Evolutionary conservation across 2,888 invertebrate genomes (phyloP), one percentile per base, ranked within the genome.

Genomic region (Aricia artaxerxes): DNA sequence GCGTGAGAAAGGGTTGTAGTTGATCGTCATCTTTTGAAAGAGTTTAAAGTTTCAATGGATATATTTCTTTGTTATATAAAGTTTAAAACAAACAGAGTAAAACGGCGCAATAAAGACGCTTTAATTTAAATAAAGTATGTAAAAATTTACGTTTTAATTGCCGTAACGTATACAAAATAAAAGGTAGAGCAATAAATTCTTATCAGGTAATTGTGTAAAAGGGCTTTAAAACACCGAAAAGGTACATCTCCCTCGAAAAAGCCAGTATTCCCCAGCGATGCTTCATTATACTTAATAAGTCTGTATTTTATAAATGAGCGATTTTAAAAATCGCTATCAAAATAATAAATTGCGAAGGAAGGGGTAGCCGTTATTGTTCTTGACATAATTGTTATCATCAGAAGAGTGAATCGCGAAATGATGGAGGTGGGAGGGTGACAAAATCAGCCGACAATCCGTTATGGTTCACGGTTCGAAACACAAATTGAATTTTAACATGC

Each of bases 401-500:
- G 85, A 85, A 86, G 87, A 89, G 88, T 87, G 88, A 90, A 87
- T 90, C 87, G 88, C 87, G 87, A 91, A 92, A 91, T 92, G 90
- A 91, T 91, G 88, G 89, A 89, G 89, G 90, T 90, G 88, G 91
- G 57, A 57, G 57, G 90, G 89, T 89, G 90, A 90, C 89, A 87
- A 90, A 92, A 90, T 89, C 91, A 88, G 89, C 88, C 87, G 89
- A 91, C 92, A 92, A 92, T 92, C 92, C 90, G 91, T 89, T 91
- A 89, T 91, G 91, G 91, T 92, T 92, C 91, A 92, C 90, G 90
- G 92, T 89, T 90, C 89, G 87, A 89, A 85, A 88, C 90, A 90
- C 92, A 92, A 92, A 93, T 93, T 93, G 93, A 92, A 93, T 92
- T 93, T 92, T 93, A 93, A 93, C 92, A 92, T 91, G 91, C 90